Evolutionary conservation across 1,140 invertebrate genomes (phyloP).

Genomic region (Elymnias hypermnestra): DNA sequence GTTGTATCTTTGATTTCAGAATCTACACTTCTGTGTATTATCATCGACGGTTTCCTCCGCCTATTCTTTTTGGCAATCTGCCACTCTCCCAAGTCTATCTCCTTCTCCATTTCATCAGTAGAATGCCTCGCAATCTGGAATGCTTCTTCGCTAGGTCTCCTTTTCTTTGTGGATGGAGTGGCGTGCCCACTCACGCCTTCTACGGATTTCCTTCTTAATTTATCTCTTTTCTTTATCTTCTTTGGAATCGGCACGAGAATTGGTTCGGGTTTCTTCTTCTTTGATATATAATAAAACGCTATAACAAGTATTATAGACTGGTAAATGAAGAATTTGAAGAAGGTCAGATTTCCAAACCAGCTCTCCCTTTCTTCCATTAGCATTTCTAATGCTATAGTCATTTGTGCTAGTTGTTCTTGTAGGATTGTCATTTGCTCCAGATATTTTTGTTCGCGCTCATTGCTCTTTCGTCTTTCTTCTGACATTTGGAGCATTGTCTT

Average conservation of each 20-base stretch:
- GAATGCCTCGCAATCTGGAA: slow-evolving; percentile 81
- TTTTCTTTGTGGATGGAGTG: slow-evolving; percentile 71
- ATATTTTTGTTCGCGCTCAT: slow-evolving; percentile 82
- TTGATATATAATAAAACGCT: slow-evolving; percentile 60
- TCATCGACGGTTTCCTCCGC: slow-evolving; percentile 49
- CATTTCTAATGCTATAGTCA: slow-evolving; percentile 76
- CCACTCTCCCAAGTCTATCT: slow-evolving; percentile 72
- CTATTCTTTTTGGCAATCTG: slow-evolving; percentile 60
- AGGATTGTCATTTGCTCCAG: slow-evolving; percentile 79
- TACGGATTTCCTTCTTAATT: slow-evolving; percentile 78
- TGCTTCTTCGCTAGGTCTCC: slow-evolving; percentile 87
- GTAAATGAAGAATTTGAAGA: slow-evolving; percentile 70
- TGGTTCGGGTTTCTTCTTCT: slow-evolving; percentile 40
- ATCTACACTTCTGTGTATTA: slow-evolving; percentile 46
- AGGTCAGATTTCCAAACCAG: slow-evolving; percentile 79
- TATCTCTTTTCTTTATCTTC: slow-evolving; percentile 54
- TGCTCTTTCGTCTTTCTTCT: slow-evolving; percentile 83
- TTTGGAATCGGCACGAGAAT: slow-evolving; percentile 45
- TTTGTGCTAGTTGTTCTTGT: slow-evolving; percentile 78
- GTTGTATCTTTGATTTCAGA: slow-evolving; percentile 26
- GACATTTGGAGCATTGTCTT: slow-evolving; percentile 85
- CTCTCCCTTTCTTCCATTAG: slow-evolving; percentile 80
- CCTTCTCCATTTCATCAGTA: slow-evolving; percentile 62
- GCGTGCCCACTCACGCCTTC: slow-evolving; percentile 76
- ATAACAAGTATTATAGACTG: slow-evolving; percentile 51